Conservation (phyloP, 2,888 invertebrate genomes). For the Hofmannophila pseudospretella region DNA sequence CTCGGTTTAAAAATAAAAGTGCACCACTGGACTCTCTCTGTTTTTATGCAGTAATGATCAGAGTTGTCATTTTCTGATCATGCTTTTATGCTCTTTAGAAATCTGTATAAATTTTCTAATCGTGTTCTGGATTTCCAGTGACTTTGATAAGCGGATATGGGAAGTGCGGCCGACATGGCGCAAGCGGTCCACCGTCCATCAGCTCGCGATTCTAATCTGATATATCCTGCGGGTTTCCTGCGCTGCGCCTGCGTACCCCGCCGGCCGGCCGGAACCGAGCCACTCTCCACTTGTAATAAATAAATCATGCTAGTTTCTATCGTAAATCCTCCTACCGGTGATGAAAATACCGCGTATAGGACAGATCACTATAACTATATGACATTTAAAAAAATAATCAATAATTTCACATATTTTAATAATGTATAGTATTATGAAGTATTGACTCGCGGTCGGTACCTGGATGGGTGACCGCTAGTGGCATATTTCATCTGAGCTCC, state of each 20-base stretch:
- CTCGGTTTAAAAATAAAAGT: neutral
- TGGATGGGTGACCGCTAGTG: too few species aligned
- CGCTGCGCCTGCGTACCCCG: conserved; percentile 23
- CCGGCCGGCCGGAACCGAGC: conserved; percentile 40
- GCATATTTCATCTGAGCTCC: too few species aligned
- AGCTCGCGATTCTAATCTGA: conserved; percentile 63
- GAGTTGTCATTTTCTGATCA: neutral
- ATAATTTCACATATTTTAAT: too few species aligned
- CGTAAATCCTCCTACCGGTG: conserved; percentile 5
- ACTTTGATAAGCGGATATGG: conserved; percentile 49
- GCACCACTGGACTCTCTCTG: neutral
- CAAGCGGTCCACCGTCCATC: conserved; percentile 49
- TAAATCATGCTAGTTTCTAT: conserved; percentile 33
- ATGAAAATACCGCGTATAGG: conserved; percentile 6
- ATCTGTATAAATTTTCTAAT: conserved; percentile 12
- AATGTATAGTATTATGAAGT: too few species aligned
- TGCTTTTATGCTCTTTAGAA: conserved; percentile 3
- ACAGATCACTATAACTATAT: too few species aligned
- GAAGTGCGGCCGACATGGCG: conserved; percentile 52
- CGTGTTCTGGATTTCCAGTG: conserved; percentile 21
- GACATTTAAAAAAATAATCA: too few species aligned
- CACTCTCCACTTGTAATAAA: conserved; percentile 49
- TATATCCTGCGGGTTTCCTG: conserved; percentile 63
- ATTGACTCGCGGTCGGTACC: too few species aligned
- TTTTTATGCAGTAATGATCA: neutral